Evolutionary conservation across 2,113 vertebrate species (phyloP).

Genomic region (Tiliqua scincoides): DNA sequence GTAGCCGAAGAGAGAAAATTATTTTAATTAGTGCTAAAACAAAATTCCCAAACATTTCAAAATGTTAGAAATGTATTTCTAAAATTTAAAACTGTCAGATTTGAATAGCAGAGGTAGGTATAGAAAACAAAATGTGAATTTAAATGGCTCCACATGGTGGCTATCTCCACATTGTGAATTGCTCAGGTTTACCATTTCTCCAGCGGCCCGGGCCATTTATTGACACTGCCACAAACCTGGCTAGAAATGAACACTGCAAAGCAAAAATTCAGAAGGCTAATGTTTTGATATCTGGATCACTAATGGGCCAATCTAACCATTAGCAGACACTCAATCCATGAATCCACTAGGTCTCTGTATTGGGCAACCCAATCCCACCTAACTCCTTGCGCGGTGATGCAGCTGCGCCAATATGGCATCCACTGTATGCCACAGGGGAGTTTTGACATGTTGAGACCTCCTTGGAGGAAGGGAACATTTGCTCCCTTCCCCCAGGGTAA

Average conservation of each 20-base stretch:
- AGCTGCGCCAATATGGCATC: no score
- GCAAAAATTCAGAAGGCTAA: not conserved
- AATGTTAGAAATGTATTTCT: not conserved
- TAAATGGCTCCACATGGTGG: not conserved
- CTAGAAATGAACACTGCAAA: not conserved
- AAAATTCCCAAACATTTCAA: not conserved
- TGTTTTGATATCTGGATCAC: no score
- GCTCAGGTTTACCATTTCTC: no score
- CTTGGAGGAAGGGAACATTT: no score
- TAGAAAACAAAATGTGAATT: not conserved
- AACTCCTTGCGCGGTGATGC: no score
- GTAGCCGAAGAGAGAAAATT: not conserved
- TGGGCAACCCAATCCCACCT: no score
- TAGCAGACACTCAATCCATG: not conserved
- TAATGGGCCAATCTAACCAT: not conserved
- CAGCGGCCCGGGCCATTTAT: not conserved
- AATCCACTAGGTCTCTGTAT: no score
- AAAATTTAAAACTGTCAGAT: not conserved
- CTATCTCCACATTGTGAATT: no score
- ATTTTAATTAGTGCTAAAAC: not conserved
- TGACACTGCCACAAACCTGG: not conserved
- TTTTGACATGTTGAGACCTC: no score
- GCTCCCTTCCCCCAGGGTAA: no score
- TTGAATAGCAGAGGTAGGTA: no score
- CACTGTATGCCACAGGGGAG: no score